phyloP scores from a whole-genome alignment of 2,113 vertebrate genomes.

The Monarcha castaneiventris region DNA sequence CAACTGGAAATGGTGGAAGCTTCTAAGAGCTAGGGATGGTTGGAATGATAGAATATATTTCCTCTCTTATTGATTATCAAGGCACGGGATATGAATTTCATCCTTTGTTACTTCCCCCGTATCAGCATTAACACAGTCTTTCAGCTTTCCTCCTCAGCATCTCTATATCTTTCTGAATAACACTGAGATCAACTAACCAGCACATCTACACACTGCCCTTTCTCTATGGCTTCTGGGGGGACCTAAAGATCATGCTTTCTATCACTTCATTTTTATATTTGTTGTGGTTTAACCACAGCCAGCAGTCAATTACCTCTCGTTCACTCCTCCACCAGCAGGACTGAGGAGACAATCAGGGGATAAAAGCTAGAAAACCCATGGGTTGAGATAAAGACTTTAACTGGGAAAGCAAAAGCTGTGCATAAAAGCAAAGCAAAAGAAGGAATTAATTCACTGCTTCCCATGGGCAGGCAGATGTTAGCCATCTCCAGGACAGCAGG shows the following conservation, averaged over 20 bases:
- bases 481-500: not conserved
- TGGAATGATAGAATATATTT: not conserved
- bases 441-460: not conserved
- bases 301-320: accelerated
- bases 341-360: not conserved
- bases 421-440: not conserved
- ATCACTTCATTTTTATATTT: not conserved
- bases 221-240: not conserved
- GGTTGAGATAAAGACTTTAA: not conserved
- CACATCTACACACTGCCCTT: not conserved
- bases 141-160: not conserved
- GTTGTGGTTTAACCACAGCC: not conserved
- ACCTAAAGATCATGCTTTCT: not conserved
- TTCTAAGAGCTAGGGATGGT: not conserved
- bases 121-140: not conserved
- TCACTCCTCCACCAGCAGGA: not conserved
- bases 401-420: not conserved
- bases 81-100: not conserved
- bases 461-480: not conserved
- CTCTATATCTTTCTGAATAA: not conserved
- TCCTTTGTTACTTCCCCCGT: not conserved
- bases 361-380: not conserved
- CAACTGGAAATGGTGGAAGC: not conserved
- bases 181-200: not conserved
- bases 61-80: not conserved